Base-by-base conservation (phyloP, 2,797 vertebrate species). In the Bothrops alternatus region DNA sequence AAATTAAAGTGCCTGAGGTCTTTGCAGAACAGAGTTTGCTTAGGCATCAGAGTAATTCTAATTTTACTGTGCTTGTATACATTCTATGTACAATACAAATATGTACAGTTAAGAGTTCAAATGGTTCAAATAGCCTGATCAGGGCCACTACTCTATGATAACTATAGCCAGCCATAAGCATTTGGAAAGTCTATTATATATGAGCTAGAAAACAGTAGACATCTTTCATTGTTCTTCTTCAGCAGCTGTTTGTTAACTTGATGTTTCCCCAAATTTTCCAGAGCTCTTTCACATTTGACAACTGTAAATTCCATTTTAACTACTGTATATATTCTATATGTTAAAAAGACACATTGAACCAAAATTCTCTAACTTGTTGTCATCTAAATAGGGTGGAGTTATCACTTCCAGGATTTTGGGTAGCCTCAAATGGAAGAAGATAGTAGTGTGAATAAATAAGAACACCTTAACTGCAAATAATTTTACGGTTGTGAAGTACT, bases 1-100 rank as follows among this genome's bases (percentile, higher is more conserved):
- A 95, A 95, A 58, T 73, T 73, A 32, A 95, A 89, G 93, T 94
- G 95, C 92, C 94, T 93, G 87, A 93, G 95, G 93, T 97, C 94
- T 93, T 91, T 95, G 92, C 91, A 93, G 93, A 96, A 91, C 91
- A 96, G 92, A 87, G 87, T 85, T 93, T 95, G 94, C 94, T 96
- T 95, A 96, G 94, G 95, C 93, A 94, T 91, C 90, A 89, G 91
- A 47, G 82, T 26, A 93, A 69, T 89, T 96, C 73, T 92, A 58
- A 95, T 95, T 90, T 93, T 37, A 91, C 55, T 91, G 73, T 90
- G 92, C 94, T 93, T 94, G 94, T 53, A n/a, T 53, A 89, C 91
- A 69, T 20, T 63, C 32, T 89, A 90, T 92, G 92, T 96, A 82
- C 90, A 94, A 87, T 92, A 94, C 73, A 92, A 93, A 90, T 94